Base-by-base conservation (phyloP, 2,888 invertebrate genomes). In the Agrochola lychnidis region DNA sequence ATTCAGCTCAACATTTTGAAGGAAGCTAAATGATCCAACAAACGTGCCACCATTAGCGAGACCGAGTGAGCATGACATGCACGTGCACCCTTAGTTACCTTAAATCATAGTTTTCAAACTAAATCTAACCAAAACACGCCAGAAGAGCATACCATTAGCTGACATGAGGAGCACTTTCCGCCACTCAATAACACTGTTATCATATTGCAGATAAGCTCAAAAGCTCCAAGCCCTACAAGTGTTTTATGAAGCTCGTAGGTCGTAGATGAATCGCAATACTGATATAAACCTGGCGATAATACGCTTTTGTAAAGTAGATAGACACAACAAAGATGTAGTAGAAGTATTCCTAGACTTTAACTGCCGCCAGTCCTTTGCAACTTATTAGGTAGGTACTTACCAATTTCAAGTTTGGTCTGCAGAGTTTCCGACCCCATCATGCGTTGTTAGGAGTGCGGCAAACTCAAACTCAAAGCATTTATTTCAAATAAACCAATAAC, bases 61-160 rank as follows among this genome's bases (percentile, higher is more conserved):
- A 36, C 36, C 4, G 36, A 36, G 36, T 36, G 36, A 36, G 36
- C 36, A 36, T 36, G 36, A 36, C 36, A 36, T 36, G 36, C 36
- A 36, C 4, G 70, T 22, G 57, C 25, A 70, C 30, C 2, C 19
- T 6, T 5, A 25, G 2, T 19, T 25, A 45, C 19, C 25, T 7
- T 40, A 14, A 22, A 30, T 57, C n/a, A n/a, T 25, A 59, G 51
- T 61, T 61, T 36, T 14, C 79, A 53, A 53, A 79, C 56, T 77
- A 57, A 36, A 76, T 53, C 64, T 62, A 51, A 48, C 59, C 61
- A 68, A 42, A 77, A 71, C 45, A 70, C 42, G 25, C 48, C 53
- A 57, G 42, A 67, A 76, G 78, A 40, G 64, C 73, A 67, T 78
- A 74, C 71, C 75, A 76, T 82, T 76, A 85, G 73, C 71, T 64